phyloP scores from a whole-genome alignment of 2,113 vertebrate species.

The Bucco capensis region DNA sequence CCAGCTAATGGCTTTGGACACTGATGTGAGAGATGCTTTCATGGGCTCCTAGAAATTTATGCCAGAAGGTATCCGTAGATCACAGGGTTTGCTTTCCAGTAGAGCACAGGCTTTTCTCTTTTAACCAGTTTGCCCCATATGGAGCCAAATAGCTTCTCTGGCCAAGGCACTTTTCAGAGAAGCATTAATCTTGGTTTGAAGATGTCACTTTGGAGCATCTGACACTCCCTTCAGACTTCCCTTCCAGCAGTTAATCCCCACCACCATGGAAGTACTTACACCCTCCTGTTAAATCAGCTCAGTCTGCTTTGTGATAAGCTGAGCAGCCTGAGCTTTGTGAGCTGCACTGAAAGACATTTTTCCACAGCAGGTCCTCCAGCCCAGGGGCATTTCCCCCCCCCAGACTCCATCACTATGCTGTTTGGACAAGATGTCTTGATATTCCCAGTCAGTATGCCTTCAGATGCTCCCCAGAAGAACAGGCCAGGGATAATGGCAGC shows the following conservation, averaged over 20 bases:
- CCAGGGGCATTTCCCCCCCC: neutral
- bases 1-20: neutral
- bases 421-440: rapidly evolving
- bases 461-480: neutral
- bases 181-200: neutral
- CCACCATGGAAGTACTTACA: neutral
- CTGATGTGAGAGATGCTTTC: neutral
- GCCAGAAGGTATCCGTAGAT: neutral
- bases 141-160: neutral
- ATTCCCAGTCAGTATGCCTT: neutral
- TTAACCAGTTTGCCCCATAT: neutral
- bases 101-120: neutral
- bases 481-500: neutral
- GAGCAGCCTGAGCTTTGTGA: neutral
- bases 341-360: neutral
- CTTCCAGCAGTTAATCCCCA: neutral
- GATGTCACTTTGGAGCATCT: neutral
- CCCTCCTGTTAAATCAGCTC: neutral
- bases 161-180: neutral
- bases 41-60: neutral
- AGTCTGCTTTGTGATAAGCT: neutral
- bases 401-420: neutral
- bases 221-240: neutral
- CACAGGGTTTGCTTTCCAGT: neutral
- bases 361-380: neutral